These are phyloP conservation scores for Atlantisia rogersi DNA, from an alignment of 2,113 vertebrate species.

Conservation along the genomic window DNA sequence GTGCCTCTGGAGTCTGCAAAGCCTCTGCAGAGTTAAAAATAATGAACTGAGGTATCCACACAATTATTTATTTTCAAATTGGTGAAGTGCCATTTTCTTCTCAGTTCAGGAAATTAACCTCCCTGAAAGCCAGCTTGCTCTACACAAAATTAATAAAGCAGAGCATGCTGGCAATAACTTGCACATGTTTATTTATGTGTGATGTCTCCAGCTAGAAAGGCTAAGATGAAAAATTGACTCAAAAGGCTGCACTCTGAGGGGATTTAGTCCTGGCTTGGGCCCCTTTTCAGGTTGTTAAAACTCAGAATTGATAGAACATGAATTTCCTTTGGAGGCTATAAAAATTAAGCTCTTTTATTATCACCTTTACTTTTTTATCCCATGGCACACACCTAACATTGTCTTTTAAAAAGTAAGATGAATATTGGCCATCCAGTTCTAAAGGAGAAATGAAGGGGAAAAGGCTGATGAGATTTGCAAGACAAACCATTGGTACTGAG, in stretches of 20 bases:
- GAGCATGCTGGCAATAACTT: constrained; percentile 64
- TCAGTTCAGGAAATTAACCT: constrained; percentile 73
- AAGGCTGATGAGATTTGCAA: background rate
- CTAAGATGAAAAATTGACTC: constrained; percentile 70
- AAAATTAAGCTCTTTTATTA: constrained; percentile 56
- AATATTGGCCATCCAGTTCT: background rate
- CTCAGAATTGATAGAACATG: constrained; percentile 30
- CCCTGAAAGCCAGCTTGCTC: constrained; percentile 65
- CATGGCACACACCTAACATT: background rate
- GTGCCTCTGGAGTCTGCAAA: constrained; percentile 4
- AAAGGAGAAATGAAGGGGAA: background rate
- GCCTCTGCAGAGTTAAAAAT: constrained; percentile 60
- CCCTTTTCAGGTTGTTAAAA: constrained; percentile 38
- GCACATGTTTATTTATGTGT: constrained; percentile 73
- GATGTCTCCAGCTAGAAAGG: constrained; percentile 60
- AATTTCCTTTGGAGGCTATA: background rate
- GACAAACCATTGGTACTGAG: background rate
- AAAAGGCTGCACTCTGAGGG: constrained; percentile 42
- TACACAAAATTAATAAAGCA: constrained; percentile 76
- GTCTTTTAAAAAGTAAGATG: background rate
- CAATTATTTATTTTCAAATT: constrained; percentile 72
- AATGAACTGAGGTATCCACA: constrained; percentile 65
- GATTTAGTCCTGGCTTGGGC: constrained; percentile 50
- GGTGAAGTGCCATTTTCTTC: constrained; percentile 69
- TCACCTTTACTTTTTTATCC: background rate